Evolutionary conservation across 2,113 vertebrate species (phyloP).

Genomic region (Alethe castanea): DNA sequence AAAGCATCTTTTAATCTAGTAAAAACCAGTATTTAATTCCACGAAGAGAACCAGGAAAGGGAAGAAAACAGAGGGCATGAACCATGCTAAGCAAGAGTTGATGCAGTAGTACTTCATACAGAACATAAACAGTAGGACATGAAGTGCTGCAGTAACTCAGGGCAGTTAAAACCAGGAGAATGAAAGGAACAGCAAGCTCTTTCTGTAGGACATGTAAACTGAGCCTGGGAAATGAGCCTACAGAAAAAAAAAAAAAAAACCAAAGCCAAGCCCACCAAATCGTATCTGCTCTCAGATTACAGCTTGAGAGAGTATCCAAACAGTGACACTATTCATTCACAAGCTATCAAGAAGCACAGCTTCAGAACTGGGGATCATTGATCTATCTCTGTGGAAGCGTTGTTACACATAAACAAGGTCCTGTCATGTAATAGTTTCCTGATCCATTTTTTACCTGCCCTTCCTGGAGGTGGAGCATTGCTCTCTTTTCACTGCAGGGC

Average conservation of each 20-base stretch:
- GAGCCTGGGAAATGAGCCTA: not conserved
- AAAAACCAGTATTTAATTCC: not conserved
- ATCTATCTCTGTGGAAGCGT: not conserved
- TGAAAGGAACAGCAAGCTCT: not conserved
- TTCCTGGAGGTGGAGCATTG: not conserved
- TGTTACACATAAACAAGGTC: not conserved
- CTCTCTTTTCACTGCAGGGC: not conserved
- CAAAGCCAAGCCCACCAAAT: conserved; percentile 15
- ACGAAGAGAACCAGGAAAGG: not conserved
- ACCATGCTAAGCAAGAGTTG: not conserved
- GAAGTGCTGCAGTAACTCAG: not conserved
- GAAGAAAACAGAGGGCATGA: not conserved
- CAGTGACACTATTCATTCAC: not conserved
- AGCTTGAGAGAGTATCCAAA: not conserved
- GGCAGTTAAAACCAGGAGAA: not conserved
- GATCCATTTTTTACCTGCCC: not conserved
- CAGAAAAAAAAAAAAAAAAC: not conserved
- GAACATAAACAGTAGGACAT: not conserved
- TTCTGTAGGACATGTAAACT: not conserved
- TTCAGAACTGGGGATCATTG: not conserved
- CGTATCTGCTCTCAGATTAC: not conserved
- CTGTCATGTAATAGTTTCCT: not conserved
- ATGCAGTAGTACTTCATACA: not conserved
- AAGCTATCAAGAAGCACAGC: not conserved
- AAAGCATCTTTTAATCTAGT: not conserved